phyloP scores from a whole-genome alignment of 2,797 vertebrate species.

The Lepilemur septentrionalis region DNA sequence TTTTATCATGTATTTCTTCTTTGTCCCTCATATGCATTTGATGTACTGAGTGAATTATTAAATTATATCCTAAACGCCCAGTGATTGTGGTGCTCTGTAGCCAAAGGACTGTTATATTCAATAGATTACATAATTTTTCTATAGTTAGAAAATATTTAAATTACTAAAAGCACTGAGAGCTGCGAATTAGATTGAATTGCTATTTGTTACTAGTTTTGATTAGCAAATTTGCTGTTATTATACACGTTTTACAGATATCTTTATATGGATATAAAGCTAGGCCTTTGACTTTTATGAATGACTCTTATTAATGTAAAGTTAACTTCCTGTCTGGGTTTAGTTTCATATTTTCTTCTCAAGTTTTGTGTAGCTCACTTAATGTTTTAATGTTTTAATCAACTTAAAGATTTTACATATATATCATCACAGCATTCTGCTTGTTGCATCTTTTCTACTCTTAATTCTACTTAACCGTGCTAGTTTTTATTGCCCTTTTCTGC shows the following conservation, averaged over 20 bases:
- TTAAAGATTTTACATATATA: slow-evolving; percentile 7
- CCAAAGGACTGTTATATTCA: neutral
- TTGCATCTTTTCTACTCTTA: slow-evolving; percentile 50
- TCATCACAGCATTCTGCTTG: slow-evolving; percentile 46
- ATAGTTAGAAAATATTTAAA: slow-evolving; percentile 17
- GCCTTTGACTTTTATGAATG: slow-evolving; percentile 11
- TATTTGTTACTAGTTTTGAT: neutral
- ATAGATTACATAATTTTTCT: neutral
- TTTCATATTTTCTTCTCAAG: slow-evolving; percentile 38
- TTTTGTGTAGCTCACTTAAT: slow-evolving; percentile 48
- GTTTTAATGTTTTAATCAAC: slow-evolving; percentile 50
- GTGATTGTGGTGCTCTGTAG: neutral
- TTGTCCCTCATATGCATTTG: neutral
- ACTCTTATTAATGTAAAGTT: slow-evolving; percentile 37
- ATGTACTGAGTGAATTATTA: neutral
- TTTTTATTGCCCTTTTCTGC: slow-evolving; percentile 55
- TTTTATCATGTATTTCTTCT: neutral
- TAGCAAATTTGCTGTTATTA: neutral
- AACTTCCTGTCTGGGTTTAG: slow-evolving; percentile 23
- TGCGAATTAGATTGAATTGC: neutral
- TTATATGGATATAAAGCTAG: slow-evolving; percentile 9
- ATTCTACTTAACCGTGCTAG: slow-evolving; percentile 43
- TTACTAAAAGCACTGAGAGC: neutral
- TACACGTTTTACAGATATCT: neutral
- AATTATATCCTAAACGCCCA: neutral